Percentiles rank a stretch among this genome's conserved stretches.
Evolutionary conservation across 2,888 invertebrate genomes (phyloP).

Genomic region (Endomychus coccineus): DNA sequence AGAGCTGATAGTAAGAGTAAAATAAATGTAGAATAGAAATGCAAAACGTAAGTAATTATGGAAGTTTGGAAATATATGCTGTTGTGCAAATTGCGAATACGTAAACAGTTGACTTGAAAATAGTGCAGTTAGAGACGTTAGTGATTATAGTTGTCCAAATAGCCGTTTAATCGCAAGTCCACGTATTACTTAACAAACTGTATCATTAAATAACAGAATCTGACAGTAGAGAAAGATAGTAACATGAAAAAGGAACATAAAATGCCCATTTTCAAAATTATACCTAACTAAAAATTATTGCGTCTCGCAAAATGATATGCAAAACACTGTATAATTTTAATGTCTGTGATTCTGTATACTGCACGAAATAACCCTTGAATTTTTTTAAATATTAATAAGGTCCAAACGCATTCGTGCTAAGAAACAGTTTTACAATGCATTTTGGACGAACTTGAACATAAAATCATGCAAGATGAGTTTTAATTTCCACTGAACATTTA

Average conservation of each 20-base stretch:
- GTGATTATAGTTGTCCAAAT: too few relatives aligned
- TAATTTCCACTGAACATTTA: not conserved
- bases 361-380: conserved; percentile 36
- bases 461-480: not conserved
- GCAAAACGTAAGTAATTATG: too few relatives aligned
- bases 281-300: conserved; percentile 41
- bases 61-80: too few relatives aligned
- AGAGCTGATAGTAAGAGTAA: too few relatives aligned
- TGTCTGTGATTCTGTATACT: conserved; percentile 42
- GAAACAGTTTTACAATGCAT: conserved; percentile 35
- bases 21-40: too few relatives aligned
- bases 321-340: conserved; percentile 43
- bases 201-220: conserved; percentile 34
- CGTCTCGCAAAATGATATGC: conserved; percentile 43
- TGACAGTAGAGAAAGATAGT: conserved; percentile 35
- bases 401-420: conserved; percentile 42
- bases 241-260: conserved; percentile 35
- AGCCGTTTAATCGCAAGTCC: too few relatives aligned
- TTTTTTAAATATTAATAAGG: conserved; percentile 41
- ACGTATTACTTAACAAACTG: too few relatives aligned
- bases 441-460: conserved; percentile 13
- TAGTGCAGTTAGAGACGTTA: too few relatives aligned
- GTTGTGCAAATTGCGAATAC: too few relatives aligned
- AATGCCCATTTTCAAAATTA: conserved; percentile 40
- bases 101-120: too few relatives aligned